Percentiles rank a stretch among this genome's conserved stretches.
Conservation (phyloP, 2,113 vertebrate genomes). For the Gymnogyps californianus region DNA sequence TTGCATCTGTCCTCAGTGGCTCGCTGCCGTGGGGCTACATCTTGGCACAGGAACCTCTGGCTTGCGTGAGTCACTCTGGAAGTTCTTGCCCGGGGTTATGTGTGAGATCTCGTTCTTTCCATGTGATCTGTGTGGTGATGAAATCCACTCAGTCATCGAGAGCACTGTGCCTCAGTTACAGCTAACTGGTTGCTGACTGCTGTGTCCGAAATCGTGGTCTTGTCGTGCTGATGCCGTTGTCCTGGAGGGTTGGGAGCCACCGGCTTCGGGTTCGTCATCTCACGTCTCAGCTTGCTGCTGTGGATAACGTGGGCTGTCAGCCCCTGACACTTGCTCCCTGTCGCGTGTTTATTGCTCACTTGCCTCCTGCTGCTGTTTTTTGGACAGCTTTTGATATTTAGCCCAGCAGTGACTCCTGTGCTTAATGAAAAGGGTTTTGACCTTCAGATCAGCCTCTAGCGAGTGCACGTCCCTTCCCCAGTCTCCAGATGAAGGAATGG, state of each 20-base stretch:
- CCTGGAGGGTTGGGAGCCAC: neutral
- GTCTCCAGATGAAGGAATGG: rapidly evolving
- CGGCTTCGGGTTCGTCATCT: rapidly evolving
- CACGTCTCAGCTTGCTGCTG: rapidly evolving
- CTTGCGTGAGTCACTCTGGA: neutral
- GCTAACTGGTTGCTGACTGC: neutral
- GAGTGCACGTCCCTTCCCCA: rapidly evolving
- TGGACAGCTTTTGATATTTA: neutral
- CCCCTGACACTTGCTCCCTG: neutral
- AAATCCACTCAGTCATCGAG: neutral
- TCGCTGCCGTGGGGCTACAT: neutral
- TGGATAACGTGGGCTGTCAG: neutral
- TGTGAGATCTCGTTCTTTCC: neutral
- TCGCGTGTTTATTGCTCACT: rapidly evolving
- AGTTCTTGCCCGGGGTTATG: neutral
- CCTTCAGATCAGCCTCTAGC: neutral
- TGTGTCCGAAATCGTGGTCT: rapidly evolving
- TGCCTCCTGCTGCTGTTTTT: neutral
- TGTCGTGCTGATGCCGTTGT: neutral
- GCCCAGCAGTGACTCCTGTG: neutral
- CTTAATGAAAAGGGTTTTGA: neutral
- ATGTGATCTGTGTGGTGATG: neutral
- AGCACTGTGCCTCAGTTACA: neutral
- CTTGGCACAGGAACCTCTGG: neutral
- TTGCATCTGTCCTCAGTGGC: neutral